Evolutionary conservation across 2,113 vertebrate species (phyloP).

Genomic region (Cinclus cinclus): DNA sequence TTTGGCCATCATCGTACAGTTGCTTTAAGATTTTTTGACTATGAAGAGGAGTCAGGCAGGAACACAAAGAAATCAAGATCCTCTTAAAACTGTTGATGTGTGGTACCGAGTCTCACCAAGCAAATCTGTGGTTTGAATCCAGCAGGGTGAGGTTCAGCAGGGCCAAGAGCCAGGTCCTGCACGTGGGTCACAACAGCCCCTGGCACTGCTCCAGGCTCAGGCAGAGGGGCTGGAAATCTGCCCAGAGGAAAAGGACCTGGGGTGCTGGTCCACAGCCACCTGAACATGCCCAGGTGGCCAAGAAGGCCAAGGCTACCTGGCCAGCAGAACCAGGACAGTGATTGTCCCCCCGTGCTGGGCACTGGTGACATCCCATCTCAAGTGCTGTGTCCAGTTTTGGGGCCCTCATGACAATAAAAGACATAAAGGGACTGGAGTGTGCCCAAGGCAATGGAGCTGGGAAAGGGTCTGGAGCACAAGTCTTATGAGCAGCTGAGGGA

Average conservation of each 20-base stretch:
- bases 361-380: not conserved
- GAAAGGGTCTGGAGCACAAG: not conserved
- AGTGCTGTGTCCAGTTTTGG: not conserved
- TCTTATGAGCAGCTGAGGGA: not conserved
- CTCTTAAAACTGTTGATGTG: not conserved
- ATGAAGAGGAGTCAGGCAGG: not conserved
- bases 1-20: rapidly evolving
- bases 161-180: not conserved
- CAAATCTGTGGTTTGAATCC: not conserved
- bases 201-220: not conserved
- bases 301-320: not conserved
- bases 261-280: not conserved
- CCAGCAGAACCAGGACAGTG: not conserved
- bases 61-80: not conserved
- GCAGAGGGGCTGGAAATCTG: not conserved
- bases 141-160: rapidly evolving
- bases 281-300: not conserved
- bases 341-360: rapidly evolving
- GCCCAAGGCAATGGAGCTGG: rapidly evolving
- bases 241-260: not conserved
- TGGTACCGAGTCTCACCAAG: not conserved
- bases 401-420: too few species aligned
- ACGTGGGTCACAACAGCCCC: not conserved
- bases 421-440: rapidly evolving
- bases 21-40: not conserved